Evolutionary conservation across 2,797 vertebrate genomes (phyloP).

Genomic region (Monodelphis domestica): DNA sequence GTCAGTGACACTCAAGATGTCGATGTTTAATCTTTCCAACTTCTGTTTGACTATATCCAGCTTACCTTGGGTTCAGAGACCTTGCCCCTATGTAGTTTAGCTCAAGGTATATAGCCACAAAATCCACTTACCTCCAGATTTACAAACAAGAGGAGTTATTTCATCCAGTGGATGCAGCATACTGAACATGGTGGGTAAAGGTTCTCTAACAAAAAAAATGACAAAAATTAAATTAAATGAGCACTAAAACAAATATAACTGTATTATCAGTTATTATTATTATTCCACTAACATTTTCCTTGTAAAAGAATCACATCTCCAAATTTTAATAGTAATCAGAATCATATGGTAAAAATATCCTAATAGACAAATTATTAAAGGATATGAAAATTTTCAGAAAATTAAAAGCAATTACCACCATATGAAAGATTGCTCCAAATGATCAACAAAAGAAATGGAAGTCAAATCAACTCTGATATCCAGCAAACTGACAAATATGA

Average conservation of each 20-base stretch:
- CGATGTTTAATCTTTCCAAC: too few species aligned
- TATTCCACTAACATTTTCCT: slow-evolving; percentile 4
- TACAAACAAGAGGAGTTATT: slow-evolving; percentile 94
- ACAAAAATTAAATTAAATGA: slow-evolving; percentile 18
- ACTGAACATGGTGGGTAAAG: slow-evolving; percentile 96
- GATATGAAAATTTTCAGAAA: neutral
- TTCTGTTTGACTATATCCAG: too few species aligned
- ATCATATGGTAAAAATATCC: neutral
- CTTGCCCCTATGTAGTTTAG: too few species aligned
- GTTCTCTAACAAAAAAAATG: slow-evolving; percentile 87
- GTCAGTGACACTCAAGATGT: too few species aligned
- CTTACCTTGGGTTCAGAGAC: too few species aligned
- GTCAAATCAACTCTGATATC: neutral
- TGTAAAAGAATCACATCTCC: slow-evolving; percentile 23
- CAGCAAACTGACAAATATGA: neutral
- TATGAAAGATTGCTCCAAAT: neutral
- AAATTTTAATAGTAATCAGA: slow-evolving; percentile 32
- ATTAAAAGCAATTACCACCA: neutral
- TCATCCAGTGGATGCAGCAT: slow-evolving; percentile 98
- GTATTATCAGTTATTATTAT: too few species aligned
- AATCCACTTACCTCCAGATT: slow-evolving; percentile 89
- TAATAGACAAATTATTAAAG: neutral
- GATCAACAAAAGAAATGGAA: neutral
- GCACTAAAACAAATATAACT: slow-evolving; percentile 22
- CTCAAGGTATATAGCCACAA: neutral